phyloP scores from a whole-genome alignment of 2,113 vertebrate species.

The Galemys pyrenaicus region DNA sequence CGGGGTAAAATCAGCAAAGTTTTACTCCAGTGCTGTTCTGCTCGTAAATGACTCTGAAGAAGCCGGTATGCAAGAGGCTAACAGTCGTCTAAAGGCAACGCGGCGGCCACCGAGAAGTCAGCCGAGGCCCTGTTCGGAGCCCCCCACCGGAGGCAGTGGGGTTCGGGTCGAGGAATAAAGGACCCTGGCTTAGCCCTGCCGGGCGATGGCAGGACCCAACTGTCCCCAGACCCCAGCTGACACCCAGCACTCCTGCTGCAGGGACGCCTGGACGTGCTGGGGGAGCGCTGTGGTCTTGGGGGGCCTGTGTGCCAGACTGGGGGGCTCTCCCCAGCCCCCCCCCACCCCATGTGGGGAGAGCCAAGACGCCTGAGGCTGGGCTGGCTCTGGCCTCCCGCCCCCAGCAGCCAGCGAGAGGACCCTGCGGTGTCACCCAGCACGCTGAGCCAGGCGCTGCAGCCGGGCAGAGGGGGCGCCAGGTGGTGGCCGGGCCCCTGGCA shows the following conservation, averaged over 20 bases:
- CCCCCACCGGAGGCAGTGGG: neutral
- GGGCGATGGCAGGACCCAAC: rapidly evolving
- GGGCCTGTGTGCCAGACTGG: neutral
- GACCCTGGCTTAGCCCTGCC: neutral
- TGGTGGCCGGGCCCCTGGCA: too few species aligned
- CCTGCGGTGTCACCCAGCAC: neutral
- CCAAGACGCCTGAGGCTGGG: neutral
- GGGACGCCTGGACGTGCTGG: rapidly evolving
- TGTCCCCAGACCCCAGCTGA: neutral
- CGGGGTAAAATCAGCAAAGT: neutral
- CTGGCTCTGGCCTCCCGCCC: neutral
- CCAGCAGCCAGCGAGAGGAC: neutral
- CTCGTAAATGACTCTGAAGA: constrained; percentile 64
- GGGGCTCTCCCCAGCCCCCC: neutral
- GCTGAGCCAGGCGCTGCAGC: neutral
- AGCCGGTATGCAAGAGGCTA: neutral
- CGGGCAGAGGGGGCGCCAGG: neutral
- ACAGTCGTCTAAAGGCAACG: neutral
- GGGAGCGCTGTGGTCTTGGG: neutral
- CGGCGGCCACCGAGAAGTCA: neutral
- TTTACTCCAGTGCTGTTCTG: constrained; percentile 67
- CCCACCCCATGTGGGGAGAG: neutral
- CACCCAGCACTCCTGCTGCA: neutral
- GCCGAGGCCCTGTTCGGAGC: neutral
- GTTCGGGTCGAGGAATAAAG: neutral